Percentiles rank a stretch among this genome's conserved stretches.
Conservation (phyloP, 2,797 vertebrate species). For the Kryptolebias ocellatus region DNA sequence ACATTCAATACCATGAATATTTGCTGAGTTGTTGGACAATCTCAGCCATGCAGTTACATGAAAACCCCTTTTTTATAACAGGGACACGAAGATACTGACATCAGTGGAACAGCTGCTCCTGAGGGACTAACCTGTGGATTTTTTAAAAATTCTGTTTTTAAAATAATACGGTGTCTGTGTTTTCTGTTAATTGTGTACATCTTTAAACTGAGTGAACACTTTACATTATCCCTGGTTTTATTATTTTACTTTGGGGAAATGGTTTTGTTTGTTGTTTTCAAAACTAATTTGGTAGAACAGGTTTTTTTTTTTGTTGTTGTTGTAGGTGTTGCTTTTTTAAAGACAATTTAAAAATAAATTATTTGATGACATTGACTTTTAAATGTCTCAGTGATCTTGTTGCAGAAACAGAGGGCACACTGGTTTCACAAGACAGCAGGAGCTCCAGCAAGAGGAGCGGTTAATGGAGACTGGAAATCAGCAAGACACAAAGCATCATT, state of each 20-base stretch:
- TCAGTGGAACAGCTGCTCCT: constrained; percentile 3
- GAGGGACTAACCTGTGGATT: background rate
- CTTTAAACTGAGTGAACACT: background rate
- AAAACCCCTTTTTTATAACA: background rate
- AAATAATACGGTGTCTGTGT: background rate
- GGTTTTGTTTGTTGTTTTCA: too few species aligned
- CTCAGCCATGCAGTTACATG: background rate
- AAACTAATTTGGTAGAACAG: too few species aligned
- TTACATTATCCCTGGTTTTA: background rate
- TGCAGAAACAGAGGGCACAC: too few species aligned
- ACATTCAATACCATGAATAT: background rate
- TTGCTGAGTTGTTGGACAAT: background rate
- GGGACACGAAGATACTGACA: constrained; percentile 1
- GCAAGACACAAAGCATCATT: too few species aligned
- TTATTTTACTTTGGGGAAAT: background rate
- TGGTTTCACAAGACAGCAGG: too few species aligned
- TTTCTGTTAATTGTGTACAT: constrained; percentile 9
- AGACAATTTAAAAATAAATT: too few species aligned
- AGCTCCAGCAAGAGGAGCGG: too few species aligned
- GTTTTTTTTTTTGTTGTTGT: too few species aligned
- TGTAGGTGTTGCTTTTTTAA: too few species aligned
- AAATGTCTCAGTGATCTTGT: too few species aligned
- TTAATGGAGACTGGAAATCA: too few species aligned
- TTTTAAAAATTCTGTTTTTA: background rate
- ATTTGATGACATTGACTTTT: too few species aligned